Evolutionary conservation across 2,113 vertebrate genomes (phyloP), one percentile per base, ranked within the genome.

Genomic region (Coptodon rendalli): DNA sequence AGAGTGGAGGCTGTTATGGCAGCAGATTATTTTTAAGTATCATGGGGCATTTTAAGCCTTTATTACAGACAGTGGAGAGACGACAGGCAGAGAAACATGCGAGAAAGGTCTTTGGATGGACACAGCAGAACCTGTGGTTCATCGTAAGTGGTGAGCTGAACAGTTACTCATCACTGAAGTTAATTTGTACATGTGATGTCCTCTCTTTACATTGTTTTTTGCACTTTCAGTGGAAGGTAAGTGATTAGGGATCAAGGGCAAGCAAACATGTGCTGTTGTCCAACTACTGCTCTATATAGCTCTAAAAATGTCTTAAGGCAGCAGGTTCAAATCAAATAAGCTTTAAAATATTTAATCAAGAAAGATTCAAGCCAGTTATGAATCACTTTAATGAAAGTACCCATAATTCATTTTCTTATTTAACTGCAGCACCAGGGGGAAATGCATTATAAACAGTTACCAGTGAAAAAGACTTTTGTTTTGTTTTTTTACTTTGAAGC

Each of bases 331-430:
- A 73, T 68, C 68, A 90, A 84, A 85, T 82, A 66, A 84, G 53
- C 57, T 85, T 80, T 50, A 81, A 88, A 90, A 84, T 81, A 87
- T 89, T 57, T 76, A 38, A 57, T 22, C 84, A 81, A 80, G 34
- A 81, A 71, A 76, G 53, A 89, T 48, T 87, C 53, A 50, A 48
- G 54, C n/a, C 27, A 73, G 82, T 40, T 61, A 63, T 34, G 24
- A 68, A 83, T 83, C 53, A 83, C 50, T 71, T 50, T 56, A 86
- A 86, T 81, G 43, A 48, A 73, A 86, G 16, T 81, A 80, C 27
- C 73, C 45, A 31, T 52, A 78, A 34, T 31, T 52, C 16, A 31
- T 31, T n/a, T 78, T 31, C 45, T 61, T 38, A 16, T 89, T 89
- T 61, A 81, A 83, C 54, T 11, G 43, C 79, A 85, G 78, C 50